Percentiles rank a stretch among this genome's conserved stretches.
Conservation (phyloP, 2,888 invertebrate genomes). For the Xestoiulus laeticollis region DNA sequence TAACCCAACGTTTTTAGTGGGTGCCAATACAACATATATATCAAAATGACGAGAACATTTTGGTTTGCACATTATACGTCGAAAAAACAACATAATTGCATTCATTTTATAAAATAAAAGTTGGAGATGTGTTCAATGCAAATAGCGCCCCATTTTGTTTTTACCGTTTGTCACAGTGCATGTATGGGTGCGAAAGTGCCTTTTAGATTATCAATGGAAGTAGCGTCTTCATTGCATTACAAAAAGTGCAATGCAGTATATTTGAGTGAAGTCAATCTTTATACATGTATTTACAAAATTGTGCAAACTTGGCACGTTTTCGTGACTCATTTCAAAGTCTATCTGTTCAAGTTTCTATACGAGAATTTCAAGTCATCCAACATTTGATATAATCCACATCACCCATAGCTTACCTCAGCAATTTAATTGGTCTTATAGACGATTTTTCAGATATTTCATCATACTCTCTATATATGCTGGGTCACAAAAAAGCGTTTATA, state of each 20-base stretch:
- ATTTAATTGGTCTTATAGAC: not conserved
- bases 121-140: too few relatives aligned
- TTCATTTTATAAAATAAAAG: too few relatives aligned
- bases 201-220: conserved; percentile 4
- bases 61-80: too few relatives aligned
- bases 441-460: not conserved
- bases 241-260: conserved; percentile 15
- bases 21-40: too few relatives aligned
- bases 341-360: not conserved
- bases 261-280: conserved; percentile 21
- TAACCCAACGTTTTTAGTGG: too few relatives aligned
- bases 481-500: too few relatives aligned
- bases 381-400: conserved; percentile 30
- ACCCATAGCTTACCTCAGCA: not conserved
- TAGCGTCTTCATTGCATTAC: not conserved
- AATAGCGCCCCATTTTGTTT: not conserved
- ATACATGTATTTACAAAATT: conserved; percentile 6
- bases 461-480: not conserved
- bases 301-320: conserved; percentile 35
- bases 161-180: not conserved
- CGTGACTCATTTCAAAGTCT: not conserved
- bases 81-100: too few relatives aligned
- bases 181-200: not conserved
- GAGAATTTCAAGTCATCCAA: conserved; percentile 13
- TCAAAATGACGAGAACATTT: too few relatives aligned